phyloP scores from a whole-genome alignment of 2,888 invertebrate species.

The Oxycera nigricornis region DNA sequence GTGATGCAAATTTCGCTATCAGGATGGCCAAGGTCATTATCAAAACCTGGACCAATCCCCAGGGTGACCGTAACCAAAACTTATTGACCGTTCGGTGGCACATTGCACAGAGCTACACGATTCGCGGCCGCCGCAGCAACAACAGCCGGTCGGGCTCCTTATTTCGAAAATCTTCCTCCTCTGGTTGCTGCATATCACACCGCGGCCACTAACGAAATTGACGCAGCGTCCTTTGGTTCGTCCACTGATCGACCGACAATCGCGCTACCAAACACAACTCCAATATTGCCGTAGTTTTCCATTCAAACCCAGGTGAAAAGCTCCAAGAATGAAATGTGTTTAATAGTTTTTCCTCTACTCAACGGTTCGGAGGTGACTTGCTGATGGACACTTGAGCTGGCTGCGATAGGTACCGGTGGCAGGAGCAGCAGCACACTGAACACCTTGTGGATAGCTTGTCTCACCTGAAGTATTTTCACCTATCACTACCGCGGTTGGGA shows the following conservation, averaged over 20 bases:
- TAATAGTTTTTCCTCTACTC: neutral
- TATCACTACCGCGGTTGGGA: neutral
- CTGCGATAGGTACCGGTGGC: neutral
- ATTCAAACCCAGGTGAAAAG: slow-evolving; percentile 38
- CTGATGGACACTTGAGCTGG: neutral
- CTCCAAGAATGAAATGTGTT: neutral
- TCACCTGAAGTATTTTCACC: neutral
- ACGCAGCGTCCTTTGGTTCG: slow-evolving; percentile 28
- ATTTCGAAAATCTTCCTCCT: slow-evolving; percentile 47
- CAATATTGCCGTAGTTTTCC: slow-evolving; percentile 38
- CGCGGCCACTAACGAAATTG: slow-evolving; percentile 41
- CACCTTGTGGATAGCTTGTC: neutral
- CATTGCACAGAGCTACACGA: slow-evolving; percentile 50
- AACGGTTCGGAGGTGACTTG: neutral
- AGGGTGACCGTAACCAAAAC: slow-evolving; percentile 49
- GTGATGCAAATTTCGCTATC: slow-evolving; percentile 38
- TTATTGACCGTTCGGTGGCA: slow-evolving; percentile 47
- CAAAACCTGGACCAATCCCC: slow-evolving; percentile 50
- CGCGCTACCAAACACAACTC: slow-evolving; percentile 24
- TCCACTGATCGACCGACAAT: slow-evolving; percentile 20
- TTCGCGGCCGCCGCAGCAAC: slow-evolving; percentile 49
- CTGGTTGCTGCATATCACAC: slow-evolving; percentile 49
- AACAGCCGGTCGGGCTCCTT: slow-evolving; percentile 50
- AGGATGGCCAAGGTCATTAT: slow-evolving; percentile 49
- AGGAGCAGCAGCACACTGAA: neutral